phyloP scores from a whole-genome alignment of 2,888 invertebrate species.

The Philopedon plagiatum region DNA sequence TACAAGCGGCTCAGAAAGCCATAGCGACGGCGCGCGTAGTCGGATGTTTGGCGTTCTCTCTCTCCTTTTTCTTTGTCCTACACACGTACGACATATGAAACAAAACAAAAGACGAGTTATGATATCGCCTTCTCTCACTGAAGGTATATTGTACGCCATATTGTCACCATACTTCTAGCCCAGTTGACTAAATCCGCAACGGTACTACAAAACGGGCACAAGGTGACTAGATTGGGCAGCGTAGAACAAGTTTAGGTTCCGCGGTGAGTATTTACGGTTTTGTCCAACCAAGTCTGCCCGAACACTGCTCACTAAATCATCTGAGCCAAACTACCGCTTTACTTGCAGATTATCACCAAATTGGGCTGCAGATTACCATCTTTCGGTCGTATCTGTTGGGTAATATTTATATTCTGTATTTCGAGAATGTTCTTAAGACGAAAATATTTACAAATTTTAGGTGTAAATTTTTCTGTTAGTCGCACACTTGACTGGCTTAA shows the following conservation, averaged over 20 bases:
- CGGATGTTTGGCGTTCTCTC: too few relatives aligned
- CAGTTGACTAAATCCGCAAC: conserved; percentile 27
- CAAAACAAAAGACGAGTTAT: too few relatives aligned
- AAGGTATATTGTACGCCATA: too few relatives aligned
- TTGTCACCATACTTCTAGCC: too few relatives aligned
- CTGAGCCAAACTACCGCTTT: conserved; percentile 49
- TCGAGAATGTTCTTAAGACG: conserved; percentile 14
- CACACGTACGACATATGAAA: too few relatives aligned
- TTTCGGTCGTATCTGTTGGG: conserved; percentile 26
- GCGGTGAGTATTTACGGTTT: conserved; percentile 61
- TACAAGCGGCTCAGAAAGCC: too few relatives aligned
- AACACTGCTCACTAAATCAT: conserved; percentile 56
- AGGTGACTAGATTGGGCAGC: conserved; percentile 58
- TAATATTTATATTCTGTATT: conserved; percentile 31
- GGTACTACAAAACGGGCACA: conserved; percentile 53
- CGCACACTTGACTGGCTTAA: conserved; percentile 5
- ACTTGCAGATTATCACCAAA: conserved; percentile 55
- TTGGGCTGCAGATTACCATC: conserved; percentile 54
- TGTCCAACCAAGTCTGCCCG: conserved; percentile 57
- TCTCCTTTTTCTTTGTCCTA: too few relatives aligned
- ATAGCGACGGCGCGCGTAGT: too few relatives aligned
- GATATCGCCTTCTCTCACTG: too few relatives aligned
- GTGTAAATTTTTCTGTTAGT: conserved; percentile 20
- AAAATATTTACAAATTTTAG: conserved; percentile 25
- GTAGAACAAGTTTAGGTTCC: conserved; percentile 59